Base-by-base conservation (phyloP, 2,113 vertebrate genomes). In the Arvicanthis niloticus region DNA sequence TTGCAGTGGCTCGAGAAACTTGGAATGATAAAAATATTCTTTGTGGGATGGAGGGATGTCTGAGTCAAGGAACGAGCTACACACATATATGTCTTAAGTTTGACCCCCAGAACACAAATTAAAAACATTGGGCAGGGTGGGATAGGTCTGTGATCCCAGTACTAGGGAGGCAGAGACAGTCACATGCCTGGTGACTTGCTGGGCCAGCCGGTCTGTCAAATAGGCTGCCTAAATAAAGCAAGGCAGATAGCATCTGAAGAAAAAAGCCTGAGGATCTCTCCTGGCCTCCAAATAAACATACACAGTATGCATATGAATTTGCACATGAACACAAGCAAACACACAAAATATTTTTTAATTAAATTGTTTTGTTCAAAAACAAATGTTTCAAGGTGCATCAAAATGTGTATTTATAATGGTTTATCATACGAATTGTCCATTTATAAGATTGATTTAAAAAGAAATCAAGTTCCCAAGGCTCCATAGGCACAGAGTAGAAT, bases 381-480 rank as follows among this genome's bases (percentile, higher is more conserved):
- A 65, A 29, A 4, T 9, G 5, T 89, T n/a, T 91, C 40, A 93
- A 72, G 91, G 81, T 17, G 3, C 24, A 62, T 51, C 26, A 76
- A 73, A 88, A 58, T 82, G 7, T n/a, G n/a, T 0, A 15, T 15
- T 91, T 91, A 67, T 80, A 68, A 65, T 62, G 16, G 21, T 34
- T 93, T 65, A 34, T 73, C 34, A 12, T 53, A 56, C 88, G 51
- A 0, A 78, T 90, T 87, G 48, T 19, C 48, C n/a, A 12, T 82
- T 8, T 62, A 53, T 77, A 75, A 91, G 93, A n/a, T 65, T 93
- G 15, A 12, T 56, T 84, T 88, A 19, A 88, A 94, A 90, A 81
- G 48, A 40, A 45, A 78, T 87, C 94, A n/a, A 86, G 2, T 60
- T 72, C 67, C 77, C 67, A 76, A 94, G 31, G 86, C 0, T 29